Conservation (phyloP, 2,113 vertebrate genomes). For the Ellobius talpinus region DNA sequence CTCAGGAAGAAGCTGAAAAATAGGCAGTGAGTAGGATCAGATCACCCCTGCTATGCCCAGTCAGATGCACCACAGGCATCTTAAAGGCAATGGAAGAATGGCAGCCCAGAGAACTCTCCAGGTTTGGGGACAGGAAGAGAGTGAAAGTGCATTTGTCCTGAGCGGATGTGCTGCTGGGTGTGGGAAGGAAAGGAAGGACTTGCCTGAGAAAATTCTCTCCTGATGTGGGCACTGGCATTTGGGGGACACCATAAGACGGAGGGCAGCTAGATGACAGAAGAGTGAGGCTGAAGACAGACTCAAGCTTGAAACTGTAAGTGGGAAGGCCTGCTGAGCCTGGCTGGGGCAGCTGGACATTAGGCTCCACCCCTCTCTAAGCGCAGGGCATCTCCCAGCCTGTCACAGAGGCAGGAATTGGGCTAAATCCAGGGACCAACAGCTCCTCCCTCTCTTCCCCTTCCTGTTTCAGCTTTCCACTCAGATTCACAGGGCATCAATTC, state of each 20-base stretch:
- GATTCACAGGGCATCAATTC: constrained; percentile 21
- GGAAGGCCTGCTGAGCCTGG: background rate
- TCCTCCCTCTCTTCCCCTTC: constrained; percentile 79
- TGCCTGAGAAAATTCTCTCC: constrained; percentile 5
- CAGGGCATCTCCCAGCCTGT: constrained; percentile 63
- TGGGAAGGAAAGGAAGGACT: background rate
- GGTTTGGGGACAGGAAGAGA: background rate
- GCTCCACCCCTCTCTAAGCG: constrained; percentile 56
- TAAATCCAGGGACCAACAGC: constrained; percentile 55
- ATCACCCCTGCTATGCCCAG: background rate
- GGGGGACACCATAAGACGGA: background rate
- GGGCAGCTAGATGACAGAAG: constrained; percentile 6
- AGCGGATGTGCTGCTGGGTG: background rate
- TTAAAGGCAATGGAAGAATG: background rate
- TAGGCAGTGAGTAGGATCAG: background rate
- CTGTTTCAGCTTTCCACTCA: constrained; percentile 79
- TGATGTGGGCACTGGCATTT: background rate
- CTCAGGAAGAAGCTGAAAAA: constrained; percentile 13
- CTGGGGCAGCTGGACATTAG: constrained; percentile 48
- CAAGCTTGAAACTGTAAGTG: constrained; percentile 29
- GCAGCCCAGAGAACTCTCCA: background rate
- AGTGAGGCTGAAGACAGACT: background rate
- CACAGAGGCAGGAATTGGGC: constrained; percentile 66
- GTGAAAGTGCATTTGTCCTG: background rate
- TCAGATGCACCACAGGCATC: background rate